Base-by-base conservation (phyloP, 2,888 invertebrate species). In the Eretmocerus hayati region DNA sequence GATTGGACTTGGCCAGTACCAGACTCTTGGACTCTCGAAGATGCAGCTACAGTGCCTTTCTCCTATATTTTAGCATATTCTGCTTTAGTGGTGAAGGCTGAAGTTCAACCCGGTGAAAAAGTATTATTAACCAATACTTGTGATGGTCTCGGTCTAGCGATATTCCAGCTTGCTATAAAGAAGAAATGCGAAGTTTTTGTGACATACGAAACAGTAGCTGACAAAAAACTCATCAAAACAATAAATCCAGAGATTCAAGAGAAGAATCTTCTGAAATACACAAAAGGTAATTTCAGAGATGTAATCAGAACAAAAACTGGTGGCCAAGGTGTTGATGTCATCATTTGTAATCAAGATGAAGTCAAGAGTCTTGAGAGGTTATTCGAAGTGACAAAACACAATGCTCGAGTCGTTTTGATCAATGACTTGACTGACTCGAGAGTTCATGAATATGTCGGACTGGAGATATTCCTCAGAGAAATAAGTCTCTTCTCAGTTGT, bases 291-390 rank as follows among this genome's bases (percentile, higher is more conserved):
- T 1, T 97, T 97, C 70, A 94, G 95, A 67, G 80, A 83, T 56
- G 83, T 93, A 79, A 79, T 97, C 45, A 77, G 85, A 59, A 76
- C 75, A 37, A 79, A 83, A 62, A 95, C 95, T 0, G 77, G 84
- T 5, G 94, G 95, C 13, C 77, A 77, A 58, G 94, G 95, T 35
- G 95, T 97, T 0, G 90, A 97, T 64, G 74, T 94, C 45, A 87
- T 96, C 0, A 76, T 97, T 9, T 97, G 97, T 50, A 96, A 13
- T 74, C 92, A 97, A 35, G 83, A 94, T 1, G 94, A 91, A 62
- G 94, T n/a, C n/a, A 94, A 96, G 40, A 95, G 95, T 70, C 76
- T 95, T 1, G 78, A 81, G 62, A 87, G 83, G 0, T 83, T 83
- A 0, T 67, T 82, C 0, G 73, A 82, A 4, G 84, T 84, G 56